Evolutionary conservation across 2,113 vertebrate genomes (phyloP).

Genomic region (Anguilla japonica): DNA sequence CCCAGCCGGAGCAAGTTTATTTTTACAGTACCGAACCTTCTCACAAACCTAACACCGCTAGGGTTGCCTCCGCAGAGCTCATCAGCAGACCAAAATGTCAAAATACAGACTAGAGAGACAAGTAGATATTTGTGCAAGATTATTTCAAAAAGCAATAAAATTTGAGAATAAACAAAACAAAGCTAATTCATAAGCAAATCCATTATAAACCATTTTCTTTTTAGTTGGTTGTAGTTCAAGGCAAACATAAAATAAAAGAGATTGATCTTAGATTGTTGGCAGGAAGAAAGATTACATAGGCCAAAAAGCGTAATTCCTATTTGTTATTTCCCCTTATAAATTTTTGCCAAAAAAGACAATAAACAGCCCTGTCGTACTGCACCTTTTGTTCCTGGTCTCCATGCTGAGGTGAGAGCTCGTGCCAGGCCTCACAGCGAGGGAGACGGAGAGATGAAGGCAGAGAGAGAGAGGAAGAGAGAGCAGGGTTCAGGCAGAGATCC

Average conservation of each 20-base stretch:
- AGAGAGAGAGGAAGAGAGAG: not conserved
- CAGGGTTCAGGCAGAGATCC: constrained; percentile 42
- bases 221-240: not conserved
- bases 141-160: not conserved
- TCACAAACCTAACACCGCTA: constrained; percentile 17
- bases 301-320: not conserved
- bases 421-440: not conserved
- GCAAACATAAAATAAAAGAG: not conserved
- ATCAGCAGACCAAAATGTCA: not conserved
- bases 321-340: not conserved
- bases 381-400: constrained; percentile 30
- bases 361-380: not conserved
- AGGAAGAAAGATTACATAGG: not conserved
- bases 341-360: not conserved
- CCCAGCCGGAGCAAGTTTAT: constrained; percentile 66
- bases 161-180: not conserved
- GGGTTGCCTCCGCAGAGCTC: not conserved
- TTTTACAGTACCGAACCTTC: constrained; percentile 51
- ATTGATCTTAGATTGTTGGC: not conserved
- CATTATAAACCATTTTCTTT: not conserved
- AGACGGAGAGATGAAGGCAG: not conserved
- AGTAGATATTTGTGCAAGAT: not conserved
- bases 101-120: not conserved
- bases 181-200: not conserved
- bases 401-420: constrained; percentile 39